These are phyloP conservation scores for Eupithecia tripunctaria DNA, from an alignment of 2,888 invertebrate species.

Conservation along the genomic window DNA sequence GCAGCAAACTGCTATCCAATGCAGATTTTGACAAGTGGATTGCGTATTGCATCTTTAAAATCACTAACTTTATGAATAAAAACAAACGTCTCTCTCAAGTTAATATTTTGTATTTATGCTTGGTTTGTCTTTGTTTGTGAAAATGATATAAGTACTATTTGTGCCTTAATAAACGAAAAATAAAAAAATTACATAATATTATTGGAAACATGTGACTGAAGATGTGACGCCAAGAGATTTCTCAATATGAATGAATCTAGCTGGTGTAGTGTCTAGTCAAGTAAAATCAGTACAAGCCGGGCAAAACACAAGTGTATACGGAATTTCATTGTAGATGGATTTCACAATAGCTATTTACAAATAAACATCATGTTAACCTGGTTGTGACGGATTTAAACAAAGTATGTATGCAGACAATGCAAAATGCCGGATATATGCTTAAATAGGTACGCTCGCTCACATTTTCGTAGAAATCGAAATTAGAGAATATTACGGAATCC, in stretches of 20 bases:
- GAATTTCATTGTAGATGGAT: not conserved
- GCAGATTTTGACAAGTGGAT: not conserved
- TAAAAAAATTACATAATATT: too few relatives aligned
- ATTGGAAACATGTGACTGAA: not conserved
- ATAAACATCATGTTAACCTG: not conserved
- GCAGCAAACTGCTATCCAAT: not conserved
- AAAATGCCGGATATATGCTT: not conserved
- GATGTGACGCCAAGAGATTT: not conserved
- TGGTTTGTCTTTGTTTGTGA: too few relatives aligned
- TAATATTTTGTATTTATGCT: too few relatives aligned
- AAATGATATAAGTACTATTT: too few relatives aligned
- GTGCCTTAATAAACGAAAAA: too few relatives aligned
- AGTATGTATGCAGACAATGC: not conserved
- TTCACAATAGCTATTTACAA: constrained; percentile 1
- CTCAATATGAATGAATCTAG: too few relatives aligned
- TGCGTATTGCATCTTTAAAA: not conserved
- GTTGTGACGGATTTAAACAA: not conserved
- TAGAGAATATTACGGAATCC: not conserved
- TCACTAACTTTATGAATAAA: too few relatives aligned
- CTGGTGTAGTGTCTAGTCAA: too few relatives aligned
- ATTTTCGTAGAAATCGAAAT: not conserved
- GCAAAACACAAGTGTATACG: not conserved
- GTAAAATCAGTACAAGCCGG: not conserved
- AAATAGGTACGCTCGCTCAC: not conserved
- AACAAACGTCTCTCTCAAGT: too few relatives aligned